Percentiles rank a stretch among this genome's conserved stretches.
phyloP scores from a whole-genome alignment of 1,140 invertebrate species.

The Caligus rogercresseyi region DNA sequence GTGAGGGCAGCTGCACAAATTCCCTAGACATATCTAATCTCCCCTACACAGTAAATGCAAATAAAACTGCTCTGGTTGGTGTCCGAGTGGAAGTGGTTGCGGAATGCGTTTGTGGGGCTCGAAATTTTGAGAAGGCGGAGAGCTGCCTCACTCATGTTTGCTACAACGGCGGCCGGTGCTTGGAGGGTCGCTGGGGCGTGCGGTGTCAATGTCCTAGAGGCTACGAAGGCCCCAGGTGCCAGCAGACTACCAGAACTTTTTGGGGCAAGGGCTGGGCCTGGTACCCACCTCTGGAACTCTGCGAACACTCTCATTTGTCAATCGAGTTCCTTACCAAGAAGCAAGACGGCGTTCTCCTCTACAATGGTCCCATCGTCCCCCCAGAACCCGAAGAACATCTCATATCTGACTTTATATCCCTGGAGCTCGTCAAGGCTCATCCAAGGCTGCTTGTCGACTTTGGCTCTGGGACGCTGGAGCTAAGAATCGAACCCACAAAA shows the following conservation, averaged over 20 bases:
- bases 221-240: constrained; percentile 83
- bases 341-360: constrained; percentile 74
- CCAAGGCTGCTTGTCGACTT: constrained; percentile 80
- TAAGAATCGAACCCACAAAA: constrained; percentile 64
- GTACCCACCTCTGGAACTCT: constrained; percentile 88
- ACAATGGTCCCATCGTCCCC: constrained; percentile 87
- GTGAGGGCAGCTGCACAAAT: constrained; percentile 89
- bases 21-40: constrained; percentile 64
- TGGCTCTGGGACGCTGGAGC: constrained; percentile 75
- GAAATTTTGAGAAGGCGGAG: constrained; percentile 72
- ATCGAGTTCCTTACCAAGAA: constrained; percentile 84
- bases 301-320: constrained; percentile 79
- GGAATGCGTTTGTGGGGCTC: constrained; percentile 72
- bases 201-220: constrained; percentile 73
- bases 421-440: constrained; percentile 76
- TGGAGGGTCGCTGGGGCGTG: constrained; percentile 60
- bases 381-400: constrained; percentile 70
- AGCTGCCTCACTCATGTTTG: constrained; percentile 75
- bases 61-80: constrained; percentile 81
- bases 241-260: constrained; percentile 84
- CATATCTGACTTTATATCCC: constrained; percentile 74
- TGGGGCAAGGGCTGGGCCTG: constrained; percentile 81
- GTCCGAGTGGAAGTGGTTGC: constrained; percentile 69
- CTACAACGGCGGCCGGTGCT: constrained; percentile 82
- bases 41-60: constrained; percentile 89